A percentile compares a stretch with the other conserved stretches of the same genome.
Conservation (phyloP, 1,140 invertebrate genomes). For the Stegodyphus mimosarum region DNA sequence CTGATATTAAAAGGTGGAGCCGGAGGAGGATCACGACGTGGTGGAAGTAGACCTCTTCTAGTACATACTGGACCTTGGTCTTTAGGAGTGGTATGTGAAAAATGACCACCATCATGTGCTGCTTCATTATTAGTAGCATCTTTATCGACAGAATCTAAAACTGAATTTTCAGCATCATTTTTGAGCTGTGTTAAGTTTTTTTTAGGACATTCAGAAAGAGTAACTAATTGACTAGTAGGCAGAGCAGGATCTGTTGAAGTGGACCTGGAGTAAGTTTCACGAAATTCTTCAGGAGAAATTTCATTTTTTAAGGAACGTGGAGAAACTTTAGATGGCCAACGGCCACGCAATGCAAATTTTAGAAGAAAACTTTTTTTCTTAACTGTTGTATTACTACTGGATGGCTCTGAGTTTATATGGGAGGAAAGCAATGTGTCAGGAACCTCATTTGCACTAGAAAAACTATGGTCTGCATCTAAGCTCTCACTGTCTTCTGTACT, state of each 20-base stretch:
- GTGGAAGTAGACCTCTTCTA: slow-evolving; percentile 33
- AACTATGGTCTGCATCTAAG: slow-evolving; percentile 50
- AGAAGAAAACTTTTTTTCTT: slow-evolving; percentile 66
- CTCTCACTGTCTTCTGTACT: slow-evolving; percentile 58
- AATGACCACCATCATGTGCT: not conserved
- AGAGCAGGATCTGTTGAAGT: slow-evolving; percentile 14
- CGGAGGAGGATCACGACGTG: slow-evolving; percentile 51
- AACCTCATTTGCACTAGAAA: slow-evolving; percentile 33
- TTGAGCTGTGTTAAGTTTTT: slow-evolving; percentile 26
- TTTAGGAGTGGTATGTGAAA: not conserved
- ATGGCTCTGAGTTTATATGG: not conserved
- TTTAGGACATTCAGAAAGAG: slow-evolving; percentile 17
- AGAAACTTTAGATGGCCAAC: slow-evolving; percentile 66
- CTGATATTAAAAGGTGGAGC: slow-evolving; percentile 50
- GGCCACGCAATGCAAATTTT: slow-evolving; percentile 65
- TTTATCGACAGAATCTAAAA: slow-evolving; percentile 1
- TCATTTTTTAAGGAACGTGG: slow-evolving; percentile 61
- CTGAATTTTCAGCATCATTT: slow-evolving; percentile 39
- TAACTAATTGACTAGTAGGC: slow-evolving; percentile 38
- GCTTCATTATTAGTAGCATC: slow-evolving; percentile 13
- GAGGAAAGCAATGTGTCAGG: not conserved
- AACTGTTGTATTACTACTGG: not conserved
- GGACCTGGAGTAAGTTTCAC: slow-evolving; percentile 63
- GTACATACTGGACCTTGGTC: not conserved
- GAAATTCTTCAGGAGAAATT: slow-evolving; percentile 64